Conservation (phyloP, 2,888 invertebrate genomes). For the Drosophila prolongata region DNA sequence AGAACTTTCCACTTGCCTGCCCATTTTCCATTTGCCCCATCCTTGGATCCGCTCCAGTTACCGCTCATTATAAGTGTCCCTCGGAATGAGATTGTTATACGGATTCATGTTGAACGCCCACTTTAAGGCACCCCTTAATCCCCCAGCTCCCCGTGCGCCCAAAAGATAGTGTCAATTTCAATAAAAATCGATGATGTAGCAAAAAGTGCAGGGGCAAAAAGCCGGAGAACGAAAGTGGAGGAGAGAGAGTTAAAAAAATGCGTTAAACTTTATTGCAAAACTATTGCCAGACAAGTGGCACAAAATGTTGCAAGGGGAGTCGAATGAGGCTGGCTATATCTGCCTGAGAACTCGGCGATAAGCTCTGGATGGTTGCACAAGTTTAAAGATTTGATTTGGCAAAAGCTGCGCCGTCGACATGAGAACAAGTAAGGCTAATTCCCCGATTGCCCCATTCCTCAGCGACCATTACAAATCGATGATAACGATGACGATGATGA, state of each 20-base stretch:
- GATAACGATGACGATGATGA: conserved; percentile 55
- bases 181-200: conserved; percentile 77
- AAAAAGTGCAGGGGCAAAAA: conserved; percentile 60
- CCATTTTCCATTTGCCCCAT: conserved; percentile 7
- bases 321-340: not conserved
- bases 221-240: not conserved
- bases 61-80: conserved; percentile 73
- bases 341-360: conserved; percentile 52
- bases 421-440: conserved; percentile 17
- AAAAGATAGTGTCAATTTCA: conserved; percentile 78
- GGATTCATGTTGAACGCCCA: conserved; percentile 49
- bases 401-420: conserved; percentile 47
- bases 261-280: conserved; percentile 72
- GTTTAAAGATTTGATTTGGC: conserved; percentile 75
- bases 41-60: conserved; percentile 39
- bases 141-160: not conserved
- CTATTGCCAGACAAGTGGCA: conserved; percentile 47
- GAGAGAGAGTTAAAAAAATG: conserved; percentile 48
- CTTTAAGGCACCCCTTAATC: not conserved
- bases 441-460: conserved; percentile 1
- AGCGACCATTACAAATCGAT: conserved; percentile 44
- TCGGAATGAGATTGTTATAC: conserved; percentile 48
- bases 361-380: conserved; percentile 61
- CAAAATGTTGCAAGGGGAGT: conserved; percentile 1
- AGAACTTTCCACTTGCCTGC: conserved; percentile 41